Evolutionary conservation across 1,140 invertebrate genomes (phyloP), one percentile per base, ranked within the genome.

Genomic region (Drosophila oshimai): DNA sequence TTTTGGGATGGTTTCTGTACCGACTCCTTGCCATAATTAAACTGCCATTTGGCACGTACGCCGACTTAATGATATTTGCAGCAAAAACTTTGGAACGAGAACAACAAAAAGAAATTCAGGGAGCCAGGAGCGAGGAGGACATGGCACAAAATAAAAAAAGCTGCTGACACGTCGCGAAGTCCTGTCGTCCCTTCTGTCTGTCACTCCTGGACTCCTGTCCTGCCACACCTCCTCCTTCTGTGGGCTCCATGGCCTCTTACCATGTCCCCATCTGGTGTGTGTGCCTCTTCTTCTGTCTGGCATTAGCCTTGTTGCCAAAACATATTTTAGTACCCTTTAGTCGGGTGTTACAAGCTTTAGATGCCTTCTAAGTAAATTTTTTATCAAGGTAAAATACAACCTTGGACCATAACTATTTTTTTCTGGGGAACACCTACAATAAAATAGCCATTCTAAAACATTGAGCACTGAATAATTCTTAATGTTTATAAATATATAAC

Each of bases 31-130:
- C 53, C 67, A 80, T 80, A 80, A 80, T 80, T 80, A 80, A 80
- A 80, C 65, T 80, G 77, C 65, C 77, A 80, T 80, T 80, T 80
- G 77, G 77, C 77, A 80, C 77, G 77, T 80, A 80, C 77, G 54
- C 65, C 53, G 46, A 80, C 76, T 75, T 80, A 80, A 80, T 80
- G 77, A 64, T 80, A 80, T 80, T 80, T 80, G 80, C 76, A 81
- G 69, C 71, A 74, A 71, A 79, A 80, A 61, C 71, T 60, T 36
- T 15, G 36, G 22, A 53, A 12, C 47, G 60, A 42, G 29, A 12
- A 42, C 10, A n/a, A 15, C n/a, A 22, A 13, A 54, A 39, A 31
- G 17, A 24, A 28, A 42, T 22, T 24, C 26, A 17, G 29, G 6
- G 13, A 33, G 53, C 46, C 28, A 33, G 46, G 9, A 39, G 28